phyloP scores from a whole-genome alignment of 2,888 invertebrate species.

The Ichneumoninae sp. region DNA sequence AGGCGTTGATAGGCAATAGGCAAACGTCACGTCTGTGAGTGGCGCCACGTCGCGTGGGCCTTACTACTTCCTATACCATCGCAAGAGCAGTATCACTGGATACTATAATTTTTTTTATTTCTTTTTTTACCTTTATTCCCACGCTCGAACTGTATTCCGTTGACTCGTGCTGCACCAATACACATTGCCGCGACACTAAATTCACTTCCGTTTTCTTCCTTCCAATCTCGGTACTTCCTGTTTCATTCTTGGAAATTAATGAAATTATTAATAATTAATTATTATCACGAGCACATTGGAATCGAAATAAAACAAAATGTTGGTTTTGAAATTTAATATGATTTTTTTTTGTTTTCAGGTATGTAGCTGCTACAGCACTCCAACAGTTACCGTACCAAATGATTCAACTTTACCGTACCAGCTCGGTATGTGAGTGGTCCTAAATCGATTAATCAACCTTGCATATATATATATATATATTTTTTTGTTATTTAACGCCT shows the following conservation, averaged over 20 bases:
- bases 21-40: constrained; percentile 52
- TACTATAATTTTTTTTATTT: constrained; percentile 7
- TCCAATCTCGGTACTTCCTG: constrained; percentile 16
- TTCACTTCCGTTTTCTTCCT: constrained; percentile 32
- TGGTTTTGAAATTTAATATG: not conserved
- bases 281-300: not conserved
- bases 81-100: constrained; percentile 28
- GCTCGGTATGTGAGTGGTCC: constrained; percentile 12
- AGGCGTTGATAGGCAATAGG: constrained; percentile 59
- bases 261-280: not conserved
- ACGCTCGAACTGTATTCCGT: constrained; percentile 13
- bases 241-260: not conserved
- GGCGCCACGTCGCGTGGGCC: constrained; percentile 58
- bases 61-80: constrained; percentile 37
- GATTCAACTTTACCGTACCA: not conserved
- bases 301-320: not conserved
- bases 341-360: constrained; percentile 32
- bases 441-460: not conserved
- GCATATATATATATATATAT: not conserved
- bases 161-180: constrained; percentile 3
- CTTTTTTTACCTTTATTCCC: constrained; percentile 41
- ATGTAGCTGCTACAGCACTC: constrained; percentile 23
- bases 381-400: constrained; percentile 7
- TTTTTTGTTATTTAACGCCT: not conserved
- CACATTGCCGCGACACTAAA: constrained; percentile 21